phyloP scores from a whole-genome alignment of 2,888 invertebrate species.

The Drosophila vallismaia region DNA sequence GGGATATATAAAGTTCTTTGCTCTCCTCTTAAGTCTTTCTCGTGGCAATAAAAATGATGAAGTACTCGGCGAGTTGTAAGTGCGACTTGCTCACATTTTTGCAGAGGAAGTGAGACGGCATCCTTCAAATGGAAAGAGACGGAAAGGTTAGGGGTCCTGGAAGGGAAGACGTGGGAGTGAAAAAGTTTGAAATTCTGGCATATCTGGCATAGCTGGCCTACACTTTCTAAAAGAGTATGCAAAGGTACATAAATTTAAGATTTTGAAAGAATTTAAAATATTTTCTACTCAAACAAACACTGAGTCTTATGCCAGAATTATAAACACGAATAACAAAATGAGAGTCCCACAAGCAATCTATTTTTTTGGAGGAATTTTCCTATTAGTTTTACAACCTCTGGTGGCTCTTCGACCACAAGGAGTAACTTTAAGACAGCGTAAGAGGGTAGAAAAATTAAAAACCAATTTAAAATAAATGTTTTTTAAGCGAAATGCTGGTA shows the following conservation, averaged over 20 bases:
- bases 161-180: not conserved
- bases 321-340: not conserved
- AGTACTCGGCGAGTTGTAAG: constrained; percentile 61
- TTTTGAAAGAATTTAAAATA: not conserved
- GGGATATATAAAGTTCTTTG: constrained; percentile 23
- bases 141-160: not conserved
- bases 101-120: not conserved
- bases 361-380: not conserved
- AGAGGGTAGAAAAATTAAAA: not conserved
- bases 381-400: not conserved
- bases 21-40: constrained; percentile 31
- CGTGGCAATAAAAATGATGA: constrained; percentile 76
- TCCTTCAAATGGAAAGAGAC: not conserved
- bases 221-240: not conserved
- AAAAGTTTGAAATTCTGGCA: constrained; percentile 26
- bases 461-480: not conserved
- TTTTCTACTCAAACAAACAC: not conserved
- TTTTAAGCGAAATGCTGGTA: constrained; percentile 48
- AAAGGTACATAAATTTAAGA: not conserved
- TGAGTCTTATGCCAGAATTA: not conserved
- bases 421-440: constrained; percentile 24
- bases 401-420: not conserved
- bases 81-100: constrained; percentile 45
- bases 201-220: constrained; percentile 31
- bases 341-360: not conserved